These are phyloP conservation scores for Dryas iulia DNA, from an alignment of 1,140 invertebrate species.

Conservation along the genomic window DNA sequence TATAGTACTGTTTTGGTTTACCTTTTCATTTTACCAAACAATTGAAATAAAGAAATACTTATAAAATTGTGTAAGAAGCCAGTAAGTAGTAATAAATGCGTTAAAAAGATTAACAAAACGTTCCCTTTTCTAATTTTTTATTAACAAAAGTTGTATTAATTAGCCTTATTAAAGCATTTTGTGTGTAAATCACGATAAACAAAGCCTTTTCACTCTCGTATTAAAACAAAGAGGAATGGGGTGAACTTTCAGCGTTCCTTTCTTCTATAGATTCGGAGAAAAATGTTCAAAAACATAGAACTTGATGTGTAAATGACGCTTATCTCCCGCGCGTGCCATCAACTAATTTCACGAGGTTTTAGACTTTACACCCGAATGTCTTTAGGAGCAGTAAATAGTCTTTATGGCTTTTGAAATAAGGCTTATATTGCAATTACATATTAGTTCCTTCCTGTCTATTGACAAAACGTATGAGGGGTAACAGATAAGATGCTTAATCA, in stretches of 20 bases:
- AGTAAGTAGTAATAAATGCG: background rate
- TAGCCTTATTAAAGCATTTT: conserved; percentile 7
- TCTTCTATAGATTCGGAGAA: conserved; percentile 20
- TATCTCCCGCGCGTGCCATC: conserved; percentile 28
- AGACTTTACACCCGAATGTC: conserved; percentile 5
- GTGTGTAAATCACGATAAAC: background rate
- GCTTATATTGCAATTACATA: conserved; percentile 2
- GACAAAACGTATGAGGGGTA: conserved; percentile 22
- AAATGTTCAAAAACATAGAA: conserved; percentile 26
- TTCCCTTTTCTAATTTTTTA: background rate
- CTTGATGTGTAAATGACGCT: conserved; percentile 31
- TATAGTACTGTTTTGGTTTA: background rate
- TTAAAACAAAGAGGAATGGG: background rate
- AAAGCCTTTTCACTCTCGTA: conserved; percentile 9
- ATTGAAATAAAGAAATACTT: background rate
- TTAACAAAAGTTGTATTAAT: conserved; percentile 8
- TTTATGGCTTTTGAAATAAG: background rate
- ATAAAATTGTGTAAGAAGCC: too few relatives aligned
- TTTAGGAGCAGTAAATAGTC: background rate
- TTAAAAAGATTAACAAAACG: background rate
- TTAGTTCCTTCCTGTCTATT: conserved; percentile 12
- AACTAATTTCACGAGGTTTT: conserved; percentile 28
- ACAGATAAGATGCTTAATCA: conserved; percentile 27
- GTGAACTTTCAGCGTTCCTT: conserved; percentile 13
- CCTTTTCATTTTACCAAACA: background rate